Evolutionary conservation across 2,113 vertebrate species (phyloP).

Genomic region (Andinoacara biseriatus): DNA sequence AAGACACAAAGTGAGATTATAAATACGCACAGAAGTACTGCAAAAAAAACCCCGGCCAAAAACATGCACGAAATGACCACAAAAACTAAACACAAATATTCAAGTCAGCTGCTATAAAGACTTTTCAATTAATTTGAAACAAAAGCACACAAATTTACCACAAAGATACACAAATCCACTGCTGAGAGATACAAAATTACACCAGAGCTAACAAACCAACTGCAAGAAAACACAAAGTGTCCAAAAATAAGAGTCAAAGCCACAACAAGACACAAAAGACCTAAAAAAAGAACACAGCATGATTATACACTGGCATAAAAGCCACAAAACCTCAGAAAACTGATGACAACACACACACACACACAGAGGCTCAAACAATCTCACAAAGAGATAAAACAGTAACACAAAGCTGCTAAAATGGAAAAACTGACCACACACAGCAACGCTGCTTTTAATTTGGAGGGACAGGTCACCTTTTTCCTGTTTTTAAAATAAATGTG

Average conservation of each 20-base stretch:
- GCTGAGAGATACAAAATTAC: background rate
- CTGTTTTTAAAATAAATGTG: background rate
- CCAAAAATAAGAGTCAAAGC: background rate
- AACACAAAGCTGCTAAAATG: background rate
- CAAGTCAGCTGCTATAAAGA: background rate
- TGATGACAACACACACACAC: accelerated
- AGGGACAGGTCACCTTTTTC: accelerated
- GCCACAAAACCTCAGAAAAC: background rate
- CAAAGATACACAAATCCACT: background rate
- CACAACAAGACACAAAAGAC: background rate
- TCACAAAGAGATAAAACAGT: accelerated
- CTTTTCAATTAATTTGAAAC: background rate
- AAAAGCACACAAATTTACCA: accelerated
- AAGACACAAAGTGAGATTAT: background rate
- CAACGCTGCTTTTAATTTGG: background rate
- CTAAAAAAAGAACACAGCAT: background rate
- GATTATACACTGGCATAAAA: background rate
- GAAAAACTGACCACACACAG: background rate
- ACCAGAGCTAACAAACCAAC: background rate
- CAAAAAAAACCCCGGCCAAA: background rate
- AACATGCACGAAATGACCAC: background rate
- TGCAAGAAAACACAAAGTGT: background rate
- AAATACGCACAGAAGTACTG: background rate
- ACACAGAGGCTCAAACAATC: accelerated
- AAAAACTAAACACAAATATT: background rate